phyloP scores from a whole-genome alignment of 2,888 invertebrate species.

The Nematopogon swammerdamellus region DNA sequence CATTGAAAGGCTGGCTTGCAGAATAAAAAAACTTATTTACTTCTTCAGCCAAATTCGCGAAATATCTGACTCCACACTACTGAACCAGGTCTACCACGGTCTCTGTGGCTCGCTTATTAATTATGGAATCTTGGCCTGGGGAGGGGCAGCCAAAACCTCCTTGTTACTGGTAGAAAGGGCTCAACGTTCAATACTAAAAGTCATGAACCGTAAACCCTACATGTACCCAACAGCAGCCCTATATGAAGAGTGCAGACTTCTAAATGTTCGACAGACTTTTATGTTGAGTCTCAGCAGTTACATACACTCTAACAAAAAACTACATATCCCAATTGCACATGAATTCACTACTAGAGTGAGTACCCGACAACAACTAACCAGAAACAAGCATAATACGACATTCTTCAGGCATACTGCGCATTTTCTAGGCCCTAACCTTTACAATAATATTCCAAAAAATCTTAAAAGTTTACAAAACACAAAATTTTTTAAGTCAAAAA shows the following conservation, averaged over 20 bases:
- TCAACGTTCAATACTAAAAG: not conserved
- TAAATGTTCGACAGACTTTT: not conserved
- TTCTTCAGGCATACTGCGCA: no score
- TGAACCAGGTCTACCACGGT: not conserved
- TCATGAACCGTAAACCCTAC: not conserved
- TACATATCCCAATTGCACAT: no score
- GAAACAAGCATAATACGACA: no score
- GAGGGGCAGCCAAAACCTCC: not conserved
- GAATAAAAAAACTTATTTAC: constrained; percentile 1
- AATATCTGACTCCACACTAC: not conserved
- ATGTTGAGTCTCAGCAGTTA: not conserved
- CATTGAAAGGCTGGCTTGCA: not conserved
- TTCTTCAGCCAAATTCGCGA: not conserved
- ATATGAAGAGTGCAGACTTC: not conserved
- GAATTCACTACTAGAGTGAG: no score
- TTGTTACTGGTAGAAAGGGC: not conserved
- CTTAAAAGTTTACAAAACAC: no score
- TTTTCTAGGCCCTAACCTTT: no score
- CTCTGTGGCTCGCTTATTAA: not conserved
- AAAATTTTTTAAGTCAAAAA: no score
- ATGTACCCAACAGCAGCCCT: not conserved
- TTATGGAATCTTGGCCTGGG: not conserved
- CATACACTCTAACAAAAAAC: no score
- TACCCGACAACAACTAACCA: no score
- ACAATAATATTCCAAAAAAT: no score